Percentiles rank a stretch among this genome's conserved stretches.
Evolutionary conservation across 2,797 vertebrate genomes (phyloP).

Genomic region (Gambelia wislizenii): DNA sequence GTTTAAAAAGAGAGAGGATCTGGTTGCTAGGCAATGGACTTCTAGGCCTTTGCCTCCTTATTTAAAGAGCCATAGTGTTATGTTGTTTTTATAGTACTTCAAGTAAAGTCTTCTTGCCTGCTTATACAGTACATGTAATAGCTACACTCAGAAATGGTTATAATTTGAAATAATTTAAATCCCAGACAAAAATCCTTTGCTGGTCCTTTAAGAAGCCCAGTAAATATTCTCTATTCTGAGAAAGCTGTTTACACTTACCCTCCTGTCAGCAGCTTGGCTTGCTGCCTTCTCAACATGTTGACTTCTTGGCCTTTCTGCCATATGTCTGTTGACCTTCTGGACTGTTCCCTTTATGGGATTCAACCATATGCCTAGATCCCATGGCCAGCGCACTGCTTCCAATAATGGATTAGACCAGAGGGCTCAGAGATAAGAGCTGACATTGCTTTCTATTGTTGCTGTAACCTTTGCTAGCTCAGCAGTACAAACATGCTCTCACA

Average conservation of each 20-base stretch:
- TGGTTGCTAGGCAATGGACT: background rate
- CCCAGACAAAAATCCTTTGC: background rate
- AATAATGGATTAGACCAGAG: background rate
- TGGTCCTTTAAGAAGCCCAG: background rate
- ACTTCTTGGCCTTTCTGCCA: conserved; percentile 45
- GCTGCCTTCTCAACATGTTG: conserved; percentile 18
- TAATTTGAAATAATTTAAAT: background rate
- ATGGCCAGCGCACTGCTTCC: conserved; percentile 9
- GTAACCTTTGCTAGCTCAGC: conserved; percentile 45
- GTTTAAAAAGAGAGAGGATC: conserved; percentile 25
- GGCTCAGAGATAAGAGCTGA: conserved; percentile 15
- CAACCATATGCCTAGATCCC: conserved; percentile 5
- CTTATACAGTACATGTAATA: conserved; percentile 5
- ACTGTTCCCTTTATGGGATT: conserved; percentile 24
- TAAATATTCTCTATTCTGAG: conserved; percentile 20
- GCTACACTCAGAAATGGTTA: background rate
- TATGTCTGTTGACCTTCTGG: conserved; percentile 48
- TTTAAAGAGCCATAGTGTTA: background rate
- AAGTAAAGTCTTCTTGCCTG: background rate
- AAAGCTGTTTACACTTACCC: conserved; percentile 41
- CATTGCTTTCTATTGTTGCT: conserved; percentile 28
- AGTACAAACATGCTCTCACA: background rate
- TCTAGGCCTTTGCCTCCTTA: background rate
- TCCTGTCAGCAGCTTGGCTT: conserved; percentile 29
- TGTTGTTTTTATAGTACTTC: conserved; percentile 6